phyloP scores from a whole-genome alignment of 2,113 vertebrate species.

The Phodopus roborovskii region DNA sequence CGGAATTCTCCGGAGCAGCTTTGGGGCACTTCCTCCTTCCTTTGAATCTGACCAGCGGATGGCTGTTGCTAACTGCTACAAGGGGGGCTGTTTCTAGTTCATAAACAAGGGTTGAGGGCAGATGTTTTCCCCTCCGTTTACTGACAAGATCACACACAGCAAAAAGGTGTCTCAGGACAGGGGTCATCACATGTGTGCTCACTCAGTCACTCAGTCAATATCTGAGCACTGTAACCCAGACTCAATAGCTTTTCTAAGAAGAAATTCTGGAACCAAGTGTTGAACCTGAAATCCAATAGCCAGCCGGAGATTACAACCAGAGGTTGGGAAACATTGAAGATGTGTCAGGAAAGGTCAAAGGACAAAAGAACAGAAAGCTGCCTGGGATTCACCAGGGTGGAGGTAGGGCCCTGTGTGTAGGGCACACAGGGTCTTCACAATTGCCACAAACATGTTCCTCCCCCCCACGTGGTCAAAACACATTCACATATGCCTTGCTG shows the following conservation, averaged over 20 bases:
- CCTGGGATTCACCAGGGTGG: background rate
- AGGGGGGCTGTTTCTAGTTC: background rate
- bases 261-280: background rate
- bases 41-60: background rate
- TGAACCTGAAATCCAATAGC: background rate
- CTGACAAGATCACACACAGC: background rate
- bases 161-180: background rate
- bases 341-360: background rate
- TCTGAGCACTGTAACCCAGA: background rate
- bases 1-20: background rate
- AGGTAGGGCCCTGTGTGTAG: fast-evolving
- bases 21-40: background rate
- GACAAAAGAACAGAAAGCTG: background rate
- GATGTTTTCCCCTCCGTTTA: background rate
- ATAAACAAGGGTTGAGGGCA: background rate
- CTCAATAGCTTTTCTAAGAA: background rate
- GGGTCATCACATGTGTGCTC: background rate
- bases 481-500: background rate
- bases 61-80: background rate
- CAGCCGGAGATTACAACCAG: background rate
- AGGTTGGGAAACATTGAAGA: constrained; percentile 1
- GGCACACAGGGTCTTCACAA: background rate
- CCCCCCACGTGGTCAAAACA: background rate
- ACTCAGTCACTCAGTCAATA: background rate
- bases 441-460: background rate